Conservation (phyloP, 2,888 invertebrate genomes). For the Rhopalosiphum nymphaeae region DNA sequence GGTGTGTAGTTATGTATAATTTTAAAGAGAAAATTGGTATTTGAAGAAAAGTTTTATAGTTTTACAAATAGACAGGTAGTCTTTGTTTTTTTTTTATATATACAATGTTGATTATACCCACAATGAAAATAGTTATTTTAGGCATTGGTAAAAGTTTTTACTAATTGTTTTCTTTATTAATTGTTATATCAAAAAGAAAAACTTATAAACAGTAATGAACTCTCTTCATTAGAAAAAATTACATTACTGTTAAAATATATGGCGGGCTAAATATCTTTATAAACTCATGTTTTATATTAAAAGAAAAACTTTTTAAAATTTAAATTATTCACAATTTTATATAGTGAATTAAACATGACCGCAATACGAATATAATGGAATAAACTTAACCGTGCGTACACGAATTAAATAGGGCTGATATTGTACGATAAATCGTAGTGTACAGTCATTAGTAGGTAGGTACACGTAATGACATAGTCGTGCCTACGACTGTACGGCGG, state of each 20-base stretch:
- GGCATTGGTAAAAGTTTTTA: not conserved
- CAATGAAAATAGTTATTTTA: not conserved
- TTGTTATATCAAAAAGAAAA: constrained; percentile 20
- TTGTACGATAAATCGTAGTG: not conserved
- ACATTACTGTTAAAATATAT: not conserved
- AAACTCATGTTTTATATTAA: not conserved
- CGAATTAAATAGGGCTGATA: not conserved
- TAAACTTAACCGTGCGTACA: not conserved
- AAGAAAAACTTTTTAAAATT: constrained; percentile 17
- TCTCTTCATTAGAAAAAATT: constrained; percentile 6
- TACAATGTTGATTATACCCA: not conserved
- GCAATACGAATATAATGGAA: not conserved
- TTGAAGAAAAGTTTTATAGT: not conserved
- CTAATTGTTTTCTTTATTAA: constrained; percentile 27
- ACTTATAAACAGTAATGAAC: not conserved
- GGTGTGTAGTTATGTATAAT: not conserved
- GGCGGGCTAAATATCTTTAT: not conserved
- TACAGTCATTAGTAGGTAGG: too few relatives aligned
- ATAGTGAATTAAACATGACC: not conserved
- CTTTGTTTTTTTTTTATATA: not conserved
- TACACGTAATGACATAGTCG: too few relatives aligned
- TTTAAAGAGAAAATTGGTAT: not conserved
- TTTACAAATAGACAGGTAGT: not conserved
- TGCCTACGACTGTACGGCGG: too few relatives aligned
- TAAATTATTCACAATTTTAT: not conserved